Base-by-base conservation (phyloP, 1,140 invertebrate species). In the Arion vulgaris region DNA sequence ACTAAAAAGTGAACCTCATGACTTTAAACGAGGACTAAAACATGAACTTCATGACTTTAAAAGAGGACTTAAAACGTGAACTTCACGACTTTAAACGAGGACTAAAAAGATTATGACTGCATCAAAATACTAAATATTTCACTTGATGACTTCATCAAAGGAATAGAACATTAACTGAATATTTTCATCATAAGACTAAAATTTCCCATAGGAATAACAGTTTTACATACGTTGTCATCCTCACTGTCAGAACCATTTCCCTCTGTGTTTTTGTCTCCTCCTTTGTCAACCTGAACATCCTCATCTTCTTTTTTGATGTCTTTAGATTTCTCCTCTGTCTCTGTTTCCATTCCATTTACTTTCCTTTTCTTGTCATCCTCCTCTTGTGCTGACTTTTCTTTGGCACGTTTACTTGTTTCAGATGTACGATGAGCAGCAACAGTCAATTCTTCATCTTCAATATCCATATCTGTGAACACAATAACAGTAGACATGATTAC, bases 401-500 rank as follows among this genome's bases (percentile, higher is more conserved):
- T 84, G 0, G 87, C 34, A 51, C 87, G 82, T 23, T 79, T 77
- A 57, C 87, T 87, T 23, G 82, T 82, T 11, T 85, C 76, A 73
- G 71, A 34, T 19, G 76, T 72, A 19, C 85, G 77, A 66, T 87
- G 84, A 26, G 80, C 71, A 34, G 78, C 32, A 15, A 82, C 80
- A 69, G 75, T 45, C 23, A 34, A 41, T 4, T 88, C 87, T 79
- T 77, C 83, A 26, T 86, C 86, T 66, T 89, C 89, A 13, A 82
- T 80, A 23, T 89, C 89, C 85, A 88, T 87, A 15, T 87, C 87
- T 86, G 80, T 23, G 68, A 34, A 78, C 7, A 38, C 7, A 49
- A 69, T 9, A 11, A 49, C 45, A 49, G 19, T 49, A 19, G 19
- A 49, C n/a, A n/a, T n/a, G n/a, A n/a, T n/a, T n/a, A n/a, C n/a